phyloP scores from a whole-genome alignment of 92 coral and sea anemone species.

The Desmophyllum pertusum region DNA sequence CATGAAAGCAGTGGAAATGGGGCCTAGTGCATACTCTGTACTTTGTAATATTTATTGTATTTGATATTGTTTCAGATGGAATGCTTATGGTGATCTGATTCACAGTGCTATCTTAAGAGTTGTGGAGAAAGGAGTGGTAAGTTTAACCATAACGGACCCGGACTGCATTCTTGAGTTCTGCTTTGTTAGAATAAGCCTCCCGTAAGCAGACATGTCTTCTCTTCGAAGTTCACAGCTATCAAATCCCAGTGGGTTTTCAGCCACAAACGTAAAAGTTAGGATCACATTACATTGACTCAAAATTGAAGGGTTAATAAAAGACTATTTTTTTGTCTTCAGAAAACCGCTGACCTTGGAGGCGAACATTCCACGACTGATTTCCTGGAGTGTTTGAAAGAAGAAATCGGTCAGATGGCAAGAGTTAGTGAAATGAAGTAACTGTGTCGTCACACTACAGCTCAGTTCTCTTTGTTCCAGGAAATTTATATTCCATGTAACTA shows the following conservation, averaged over 20 bases:
- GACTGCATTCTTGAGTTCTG: too few relatives aligned
- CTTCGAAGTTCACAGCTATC: too few relatives aligned
- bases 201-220: too few relatives aligned
- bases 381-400: slow-evolving; percentile 81
- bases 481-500: neutral
- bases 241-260: too few relatives aligned
- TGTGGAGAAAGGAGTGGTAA: slow-evolving; percentile 83
- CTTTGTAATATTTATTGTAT: neutral
- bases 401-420: slow-evolving; percentile 61
- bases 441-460: neutral
- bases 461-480: neutral
- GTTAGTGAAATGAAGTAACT: slow-evolving; percentile 10
- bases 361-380: slow-evolving; percentile 86
- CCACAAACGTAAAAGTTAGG: too few relatives aligned
- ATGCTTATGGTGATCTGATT: slow-evolving; percentile 91
- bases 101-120: slow-evolving; percentile 89
- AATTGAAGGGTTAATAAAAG: too few relatives aligned
- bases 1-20: too few relatives aligned
- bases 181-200: too few relatives aligned
- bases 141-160: too few relatives aligned
- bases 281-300: neutral
- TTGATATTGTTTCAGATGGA: slow-evolving; percentile 63
- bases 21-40: neutral
- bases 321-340: slow-evolving; percentile 38
- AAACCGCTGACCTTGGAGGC: slow-evolving; percentile 94